Conservation (phyloP, 2,797 vertebrate genomes). For the Melanotaenia parkinsoni region DNA sequence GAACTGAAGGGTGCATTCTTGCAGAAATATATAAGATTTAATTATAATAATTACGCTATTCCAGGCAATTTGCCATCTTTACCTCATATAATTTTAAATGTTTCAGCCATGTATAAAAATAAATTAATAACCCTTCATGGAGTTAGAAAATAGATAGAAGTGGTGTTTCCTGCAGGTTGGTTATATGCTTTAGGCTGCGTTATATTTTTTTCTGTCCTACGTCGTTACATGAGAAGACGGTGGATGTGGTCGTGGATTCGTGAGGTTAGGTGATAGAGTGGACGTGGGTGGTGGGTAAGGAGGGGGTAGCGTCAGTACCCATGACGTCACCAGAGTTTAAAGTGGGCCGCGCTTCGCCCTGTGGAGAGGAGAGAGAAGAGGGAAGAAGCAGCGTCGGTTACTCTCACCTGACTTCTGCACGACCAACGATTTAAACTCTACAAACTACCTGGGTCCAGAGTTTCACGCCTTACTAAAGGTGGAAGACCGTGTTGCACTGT, state of each 20-base stretch:
- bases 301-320: constrained; percentile 57
- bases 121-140: constrained; percentile 7
- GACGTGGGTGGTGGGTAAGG: background rate
- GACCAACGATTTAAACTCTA: constrained; percentile 30
- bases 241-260: constrained; percentile 1
- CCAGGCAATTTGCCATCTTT: constrained; percentile 59
- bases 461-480: constrained; percentile 18
- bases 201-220: background rate
- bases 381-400: constrained; percentile 38
- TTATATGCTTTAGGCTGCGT: background rate
- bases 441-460: constrained; percentile 14
- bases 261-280: background rate
- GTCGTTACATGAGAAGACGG: background rate
- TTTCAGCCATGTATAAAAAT: constrained; percentile 29
- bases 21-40: constrained; percentile 64
- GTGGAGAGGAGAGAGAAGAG: constrained; percentile 60
- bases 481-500: constrained; percentile 27
- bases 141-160: background rate
- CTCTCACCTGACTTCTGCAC: constrained; percentile 38
- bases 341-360: constrained; percentile 84
- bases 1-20: constrained; percentile 49
- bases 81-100: constrained; percentile 35
- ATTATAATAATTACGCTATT: constrained; percentile 72
- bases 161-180: constrained; percentile 2
- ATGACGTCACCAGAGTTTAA: constrained; percentile 87